A percentile compares a stretch with the other conserved stretches of the same genome.
Evolutionary conservation across 1,140 invertebrate species (phyloP).

Genomic region (Adelges cooleyi): DNA sequence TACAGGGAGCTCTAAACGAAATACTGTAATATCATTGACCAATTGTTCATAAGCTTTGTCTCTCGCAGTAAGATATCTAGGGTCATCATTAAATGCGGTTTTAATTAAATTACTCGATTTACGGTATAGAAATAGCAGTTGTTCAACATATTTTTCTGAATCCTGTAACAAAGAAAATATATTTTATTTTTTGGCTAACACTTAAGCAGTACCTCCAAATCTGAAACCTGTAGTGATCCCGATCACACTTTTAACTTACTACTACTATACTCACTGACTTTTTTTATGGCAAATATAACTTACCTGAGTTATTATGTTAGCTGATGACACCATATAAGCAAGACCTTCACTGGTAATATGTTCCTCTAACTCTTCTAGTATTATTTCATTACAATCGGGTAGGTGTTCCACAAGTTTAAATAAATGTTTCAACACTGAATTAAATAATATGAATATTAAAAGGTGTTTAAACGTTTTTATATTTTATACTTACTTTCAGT

Average conservation of each 20-base stretch:
- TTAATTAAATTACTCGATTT: constrained; percentile 84
- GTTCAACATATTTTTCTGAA: constrained; percentile 97
- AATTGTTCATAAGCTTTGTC: constrained; percentile 98
- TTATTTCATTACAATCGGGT: constrained; percentile 79
- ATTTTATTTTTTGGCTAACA: too few relatives aligned
- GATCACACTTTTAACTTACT: too few relatives aligned
- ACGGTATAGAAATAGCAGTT: constrained; percentile 83
- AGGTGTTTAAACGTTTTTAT: not conserved
- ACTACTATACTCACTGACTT: too few relatives aligned
- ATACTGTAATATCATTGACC: constrained; percentile 96
- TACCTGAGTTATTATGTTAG: constrained; percentile 82
- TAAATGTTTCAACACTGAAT: constrained; percentile 74
- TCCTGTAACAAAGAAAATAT: constrained; percentile 50
- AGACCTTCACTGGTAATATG: constrained; percentile 88
- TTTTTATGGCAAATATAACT: too few relatives aligned
- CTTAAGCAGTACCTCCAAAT: too few relatives aligned
- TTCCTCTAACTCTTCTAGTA: constrained; percentile 81
- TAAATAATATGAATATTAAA: constrained; percentile 20
- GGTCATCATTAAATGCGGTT: constrained; percentile 94
- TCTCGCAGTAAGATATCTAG: constrained; percentile 89
- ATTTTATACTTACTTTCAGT: constrained; percentile 73
- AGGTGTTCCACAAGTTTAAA: constrained; percentile 90
- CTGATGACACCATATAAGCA: constrained; percentile 92
- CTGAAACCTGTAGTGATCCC: too few relatives aligned
- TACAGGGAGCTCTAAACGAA: constrained; percentile 63